These are phyloP conservation scores for Aphelocoma californica DNA, from an alignment of 2,797 vertebrate genomes.

Conservation along the genomic window DNA sequence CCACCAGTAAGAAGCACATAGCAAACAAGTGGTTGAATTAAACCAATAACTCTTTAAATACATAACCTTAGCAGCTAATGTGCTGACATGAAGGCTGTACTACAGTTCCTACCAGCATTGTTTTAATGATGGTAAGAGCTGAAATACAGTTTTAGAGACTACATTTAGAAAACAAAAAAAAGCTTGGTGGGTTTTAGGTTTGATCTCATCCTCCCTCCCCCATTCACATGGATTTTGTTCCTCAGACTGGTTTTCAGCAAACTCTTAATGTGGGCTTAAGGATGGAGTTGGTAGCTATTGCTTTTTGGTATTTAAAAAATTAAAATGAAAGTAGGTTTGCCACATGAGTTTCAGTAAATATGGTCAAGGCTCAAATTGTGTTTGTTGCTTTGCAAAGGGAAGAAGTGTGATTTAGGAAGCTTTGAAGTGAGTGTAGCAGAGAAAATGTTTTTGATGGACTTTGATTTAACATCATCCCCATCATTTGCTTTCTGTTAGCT, in stretches of 20 bases:
- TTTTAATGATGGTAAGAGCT: neutral
- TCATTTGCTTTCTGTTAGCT: neutral
- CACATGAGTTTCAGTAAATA: neutral
- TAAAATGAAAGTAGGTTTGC: neutral
- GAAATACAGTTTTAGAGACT: neutral
- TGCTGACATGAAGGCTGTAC: constrained; percentile 41
- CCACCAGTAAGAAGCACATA: constrained; percentile 64
- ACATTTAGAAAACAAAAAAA: neutral
- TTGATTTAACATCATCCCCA: neutral
- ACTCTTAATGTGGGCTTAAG: neutral
- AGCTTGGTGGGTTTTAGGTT: neutral
- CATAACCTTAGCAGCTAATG: constrained; percentile 52
- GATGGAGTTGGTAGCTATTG: fast-evolving
- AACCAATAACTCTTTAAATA: constrained; percentile 64
- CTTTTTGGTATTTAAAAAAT: neutral
- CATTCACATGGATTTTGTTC: neutral
- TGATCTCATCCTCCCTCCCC: neutral
- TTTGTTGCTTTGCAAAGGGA: neutral
- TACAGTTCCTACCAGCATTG: neutral
- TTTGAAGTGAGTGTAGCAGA: neutral
- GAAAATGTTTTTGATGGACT: neutral
- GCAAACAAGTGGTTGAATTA: constrained; percentile 69
- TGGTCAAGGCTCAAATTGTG: neutral
- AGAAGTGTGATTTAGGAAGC: neutral
- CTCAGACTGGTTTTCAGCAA: neutral